Evolutionary conservation across 2,113 vertebrate genomes (phyloP).

Genomic region (Microcebus griseorufus): DNA sequence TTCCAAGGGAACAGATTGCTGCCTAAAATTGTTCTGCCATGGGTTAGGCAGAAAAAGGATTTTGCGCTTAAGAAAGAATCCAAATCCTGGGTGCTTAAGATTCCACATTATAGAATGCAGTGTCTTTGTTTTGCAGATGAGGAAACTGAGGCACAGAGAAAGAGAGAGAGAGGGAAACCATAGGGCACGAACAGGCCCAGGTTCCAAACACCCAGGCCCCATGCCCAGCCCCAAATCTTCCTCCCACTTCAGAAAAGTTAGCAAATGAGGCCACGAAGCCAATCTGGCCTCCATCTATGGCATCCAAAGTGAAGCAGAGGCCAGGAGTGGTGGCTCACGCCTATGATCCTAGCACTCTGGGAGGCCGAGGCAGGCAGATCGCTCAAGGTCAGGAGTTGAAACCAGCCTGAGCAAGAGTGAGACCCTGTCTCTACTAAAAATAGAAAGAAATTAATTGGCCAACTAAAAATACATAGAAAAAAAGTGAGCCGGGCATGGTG

Average conservation of each 20-base stretch:
- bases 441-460: too few relatives aligned
- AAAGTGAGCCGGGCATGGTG: too few relatives aligned
- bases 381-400: too few relatives aligned
- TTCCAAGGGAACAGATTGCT: background rate
- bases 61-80: conserved; percentile 9
- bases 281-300: background rate
- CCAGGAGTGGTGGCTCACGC: too few relatives aligned
- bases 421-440: too few relatives aligned
- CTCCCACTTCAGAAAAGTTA: background rate
- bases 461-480: too few relatives aligned
- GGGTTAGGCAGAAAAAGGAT: background rate
- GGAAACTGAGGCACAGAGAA: background rate
- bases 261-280: background rate
- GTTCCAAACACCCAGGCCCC: background rate
- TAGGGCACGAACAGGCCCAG: background rate
- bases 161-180: background rate
- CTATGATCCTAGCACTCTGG: too few relatives aligned
- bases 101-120: background rate
- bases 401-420: too few relatives aligned
- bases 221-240: background rate
- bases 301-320: background rate
- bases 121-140: background rate
- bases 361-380: too few relatives aligned
- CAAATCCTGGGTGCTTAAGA: background rate
- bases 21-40: background rate